phyloP scores from a whole-genome alignment of 2,888 invertebrate species.

The Polyommatus iphigenia region DNA sequence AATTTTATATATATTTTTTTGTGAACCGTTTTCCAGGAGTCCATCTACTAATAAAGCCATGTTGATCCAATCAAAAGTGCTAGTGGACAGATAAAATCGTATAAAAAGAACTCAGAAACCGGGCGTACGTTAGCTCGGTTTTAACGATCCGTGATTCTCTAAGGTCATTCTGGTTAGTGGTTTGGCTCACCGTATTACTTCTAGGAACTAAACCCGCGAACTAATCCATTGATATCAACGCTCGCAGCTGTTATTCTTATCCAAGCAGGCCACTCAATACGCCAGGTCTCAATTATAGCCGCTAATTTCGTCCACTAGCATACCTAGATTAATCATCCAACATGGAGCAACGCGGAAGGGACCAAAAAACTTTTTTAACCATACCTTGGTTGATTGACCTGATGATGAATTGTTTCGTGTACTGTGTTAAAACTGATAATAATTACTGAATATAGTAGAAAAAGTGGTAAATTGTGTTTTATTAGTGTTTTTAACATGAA shows the following conservation, averaged over 20 bases:
- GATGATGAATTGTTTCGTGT: no score
- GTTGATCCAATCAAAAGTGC: no score
- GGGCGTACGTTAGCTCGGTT: not conserved
- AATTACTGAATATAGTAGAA: no score
- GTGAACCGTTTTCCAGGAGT: no score
- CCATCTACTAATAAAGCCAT: no score
- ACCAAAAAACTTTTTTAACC: not conserved
- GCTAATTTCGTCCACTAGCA: not conserved
- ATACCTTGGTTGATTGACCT: not conserved
- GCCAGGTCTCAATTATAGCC: slow-evolving; percentile 7
- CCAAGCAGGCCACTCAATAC: not conserved
- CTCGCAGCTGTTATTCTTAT: slow-evolving; percentile 4
- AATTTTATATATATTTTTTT: no score
- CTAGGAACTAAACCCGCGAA: not conserved
- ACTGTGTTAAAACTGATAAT: no score
- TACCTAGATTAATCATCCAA: not conserved
- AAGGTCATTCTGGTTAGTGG: not conserved
- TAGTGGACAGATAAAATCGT: no score
- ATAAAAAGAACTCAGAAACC: not conserved
- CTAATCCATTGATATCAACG: slow-evolving; percentile 1
- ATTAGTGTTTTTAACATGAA: no score
- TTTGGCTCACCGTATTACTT: not conserved
- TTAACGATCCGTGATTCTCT: not conserved
- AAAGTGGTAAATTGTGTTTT: no score
- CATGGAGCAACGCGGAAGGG: not conserved